phyloP scores from a whole-genome alignment of 2,113 vertebrate genomes.

The Columba janthina region DNA sequence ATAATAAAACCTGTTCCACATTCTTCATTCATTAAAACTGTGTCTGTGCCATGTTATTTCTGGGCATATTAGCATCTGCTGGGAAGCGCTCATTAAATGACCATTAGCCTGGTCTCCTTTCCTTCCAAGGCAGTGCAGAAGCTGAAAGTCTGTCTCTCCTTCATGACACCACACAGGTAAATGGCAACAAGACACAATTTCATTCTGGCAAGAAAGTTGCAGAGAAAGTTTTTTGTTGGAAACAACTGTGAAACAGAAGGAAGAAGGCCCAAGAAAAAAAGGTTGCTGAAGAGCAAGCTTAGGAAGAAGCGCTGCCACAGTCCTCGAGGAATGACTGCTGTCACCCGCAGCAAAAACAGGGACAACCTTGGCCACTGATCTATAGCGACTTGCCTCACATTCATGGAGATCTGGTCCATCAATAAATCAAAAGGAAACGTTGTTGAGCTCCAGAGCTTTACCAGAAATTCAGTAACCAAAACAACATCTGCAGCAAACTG shows the following conservation, averaged over 20 bases:
- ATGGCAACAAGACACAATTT: not conserved
- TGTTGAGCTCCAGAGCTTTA: not conserved
- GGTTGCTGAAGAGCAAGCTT: not conserved
- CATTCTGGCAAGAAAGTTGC: not conserved
- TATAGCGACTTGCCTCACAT: not conserved
- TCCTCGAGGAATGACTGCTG: not conserved
- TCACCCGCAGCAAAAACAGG: not conserved
- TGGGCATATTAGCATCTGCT: not conserved
- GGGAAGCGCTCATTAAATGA: slow-evolving; percentile 39
- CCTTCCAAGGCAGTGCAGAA: slow-evolving; percentile 23
- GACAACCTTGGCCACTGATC: not conserved
- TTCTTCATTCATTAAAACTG: slow-evolving; percentile 38
- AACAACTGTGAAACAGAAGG: not conserved
- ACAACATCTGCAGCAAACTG: not conserved
- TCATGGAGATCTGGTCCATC: not conserved
- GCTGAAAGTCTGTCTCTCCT: not conserved
- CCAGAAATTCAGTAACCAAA: not conserved
- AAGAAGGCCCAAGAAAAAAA: not conserved
- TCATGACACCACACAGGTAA: not conserved
- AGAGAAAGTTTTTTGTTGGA: not conserved
- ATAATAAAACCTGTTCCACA: slow-evolving; percentile 39
- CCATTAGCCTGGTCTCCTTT: not conserved
- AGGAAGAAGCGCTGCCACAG: not conserved
- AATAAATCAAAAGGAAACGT: not conserved
- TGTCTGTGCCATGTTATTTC: slow-evolving; percentile 36